Conservation (phyloP, 2,888 invertebrate genomes). For the Chalcis sispes region DNA sequence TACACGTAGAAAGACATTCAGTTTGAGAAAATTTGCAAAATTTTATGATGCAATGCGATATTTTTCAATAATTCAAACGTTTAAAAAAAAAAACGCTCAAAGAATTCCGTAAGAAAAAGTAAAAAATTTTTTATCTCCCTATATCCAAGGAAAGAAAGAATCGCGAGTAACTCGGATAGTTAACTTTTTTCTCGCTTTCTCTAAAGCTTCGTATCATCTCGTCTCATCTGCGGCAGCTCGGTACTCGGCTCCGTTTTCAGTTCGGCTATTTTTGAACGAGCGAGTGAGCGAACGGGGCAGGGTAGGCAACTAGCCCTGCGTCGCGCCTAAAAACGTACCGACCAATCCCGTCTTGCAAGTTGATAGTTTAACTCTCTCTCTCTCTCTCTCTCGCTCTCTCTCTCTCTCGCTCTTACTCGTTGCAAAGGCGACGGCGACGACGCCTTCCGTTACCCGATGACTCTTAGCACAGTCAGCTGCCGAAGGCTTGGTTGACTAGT, state of each 20-base stretch:
- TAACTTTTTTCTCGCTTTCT: neutral
- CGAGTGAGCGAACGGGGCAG: conserved; percentile 53
- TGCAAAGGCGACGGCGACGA: conserved; percentile 61
- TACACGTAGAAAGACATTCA: no score
- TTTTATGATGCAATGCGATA: no score
- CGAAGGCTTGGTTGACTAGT: conserved; percentile 79
- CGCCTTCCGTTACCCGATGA: conserved; percentile 71
- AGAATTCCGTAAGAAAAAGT: neutral
- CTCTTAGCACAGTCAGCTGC: conserved; percentile 80
- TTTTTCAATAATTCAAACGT: no score
- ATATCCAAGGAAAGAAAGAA: neutral
- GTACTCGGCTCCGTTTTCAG: conserved; percentile 47
- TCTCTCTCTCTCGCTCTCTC: conserved; percentile 9
- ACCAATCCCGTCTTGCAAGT: conserved; percentile 70
- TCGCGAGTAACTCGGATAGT: neutral
- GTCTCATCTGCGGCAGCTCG: neutral
- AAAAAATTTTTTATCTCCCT: neutral
- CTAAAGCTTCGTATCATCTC: neutral
- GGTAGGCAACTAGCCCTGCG: conserved; percentile 32
- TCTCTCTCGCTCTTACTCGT: neutral
- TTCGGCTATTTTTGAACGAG: conserved; percentile 54
- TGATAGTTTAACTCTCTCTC: no score
- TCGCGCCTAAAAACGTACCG: conserved; percentile 72
- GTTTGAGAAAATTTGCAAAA: no score
- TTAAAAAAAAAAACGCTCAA: neutral